Conservation (phyloP, 2,113 vertebrate genomes). For the Vanacampus margaritifer region DNA sequence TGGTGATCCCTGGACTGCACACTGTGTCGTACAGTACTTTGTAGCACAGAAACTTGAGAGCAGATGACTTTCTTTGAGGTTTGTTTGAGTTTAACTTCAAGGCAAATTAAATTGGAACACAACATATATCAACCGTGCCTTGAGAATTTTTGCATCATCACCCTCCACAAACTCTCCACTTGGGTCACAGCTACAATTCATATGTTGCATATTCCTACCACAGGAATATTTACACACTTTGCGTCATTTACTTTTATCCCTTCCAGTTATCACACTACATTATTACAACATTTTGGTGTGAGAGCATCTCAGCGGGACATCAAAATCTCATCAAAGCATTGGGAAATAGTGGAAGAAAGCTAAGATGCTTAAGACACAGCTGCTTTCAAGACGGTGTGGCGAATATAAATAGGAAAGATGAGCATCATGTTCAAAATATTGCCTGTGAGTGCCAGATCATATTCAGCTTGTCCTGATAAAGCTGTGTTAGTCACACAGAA, state of each 20-base stretch:
- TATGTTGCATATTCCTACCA: conserved; percentile 4
- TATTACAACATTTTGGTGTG: conserved; percentile 25
- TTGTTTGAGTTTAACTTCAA: background rate
- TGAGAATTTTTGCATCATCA: background rate
- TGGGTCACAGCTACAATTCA: background rate
- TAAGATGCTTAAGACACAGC: conserved; percentile 21
- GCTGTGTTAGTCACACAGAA: conserved; percentile 12
- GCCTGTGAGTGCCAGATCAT: conserved; percentile 16
- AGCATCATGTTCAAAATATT: conserved; percentile 13
- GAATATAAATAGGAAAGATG: conserved; percentile 34
- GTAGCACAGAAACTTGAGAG: background rate
- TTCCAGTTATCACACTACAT: conserved; percentile 33
- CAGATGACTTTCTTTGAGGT: background rate
- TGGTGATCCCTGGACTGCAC: background rate
- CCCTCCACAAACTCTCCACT: background rate
- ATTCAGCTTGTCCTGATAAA: conserved; percentile 22
- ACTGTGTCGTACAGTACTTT: background rate
- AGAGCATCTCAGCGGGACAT: conserved; percentile 26
- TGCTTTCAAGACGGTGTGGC: conserved; percentile 20
- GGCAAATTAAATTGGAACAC: background rate
- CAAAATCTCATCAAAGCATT: conserved; percentile 49
- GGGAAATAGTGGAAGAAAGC: conserved; percentile 32
- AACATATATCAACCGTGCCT: background rate
- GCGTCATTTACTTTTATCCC: conserved; percentile 36
- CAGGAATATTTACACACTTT: conserved; percentile 9